Conservation (phyloP, 2,797 vertebrate genomes). For the Hypotaenidia okinawae region DNA sequence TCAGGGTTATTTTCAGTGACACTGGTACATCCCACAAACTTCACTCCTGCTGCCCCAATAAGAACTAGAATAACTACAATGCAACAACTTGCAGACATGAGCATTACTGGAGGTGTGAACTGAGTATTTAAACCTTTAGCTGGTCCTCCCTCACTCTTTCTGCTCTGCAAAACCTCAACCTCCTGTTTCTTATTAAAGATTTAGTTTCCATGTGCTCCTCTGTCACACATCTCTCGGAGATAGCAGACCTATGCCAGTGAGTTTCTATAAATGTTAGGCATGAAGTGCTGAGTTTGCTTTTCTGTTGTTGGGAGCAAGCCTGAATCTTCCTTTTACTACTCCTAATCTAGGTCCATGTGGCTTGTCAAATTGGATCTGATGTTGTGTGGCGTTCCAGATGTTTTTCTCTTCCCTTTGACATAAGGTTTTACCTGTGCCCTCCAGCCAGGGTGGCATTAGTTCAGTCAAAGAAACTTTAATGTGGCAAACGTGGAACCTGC, state of each 20-base stretch:
- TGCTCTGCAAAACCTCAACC: neutral
- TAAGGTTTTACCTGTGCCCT: neutral
- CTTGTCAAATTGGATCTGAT: neutral
- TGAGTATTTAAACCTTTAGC: neutral
- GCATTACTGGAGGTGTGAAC: neutral
- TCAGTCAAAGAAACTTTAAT: neutral
- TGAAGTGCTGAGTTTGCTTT: constrained; percentile 13
- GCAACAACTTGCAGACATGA: neutral
- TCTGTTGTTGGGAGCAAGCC: neutral
- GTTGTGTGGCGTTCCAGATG: neutral
- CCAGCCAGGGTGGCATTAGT: neutral
- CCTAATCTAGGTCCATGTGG: neutral
- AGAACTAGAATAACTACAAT: neutral
- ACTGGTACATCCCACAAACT: neutral
- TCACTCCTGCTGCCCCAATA: neutral
- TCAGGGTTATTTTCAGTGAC: neutral
- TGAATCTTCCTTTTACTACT: neutral
- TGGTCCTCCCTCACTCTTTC: neutral
- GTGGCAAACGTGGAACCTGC: neutral
- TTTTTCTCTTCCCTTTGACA: neutral
- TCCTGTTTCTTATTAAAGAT: neutral
- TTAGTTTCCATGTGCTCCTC: neutral
- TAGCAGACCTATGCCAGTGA: neutral
- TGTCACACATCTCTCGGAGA: neutral
- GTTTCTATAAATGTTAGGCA: neutral